phyloP scores from a whole-genome alignment of 2,113 vertebrate species.

The Hippopotamus amphibius region DNA sequence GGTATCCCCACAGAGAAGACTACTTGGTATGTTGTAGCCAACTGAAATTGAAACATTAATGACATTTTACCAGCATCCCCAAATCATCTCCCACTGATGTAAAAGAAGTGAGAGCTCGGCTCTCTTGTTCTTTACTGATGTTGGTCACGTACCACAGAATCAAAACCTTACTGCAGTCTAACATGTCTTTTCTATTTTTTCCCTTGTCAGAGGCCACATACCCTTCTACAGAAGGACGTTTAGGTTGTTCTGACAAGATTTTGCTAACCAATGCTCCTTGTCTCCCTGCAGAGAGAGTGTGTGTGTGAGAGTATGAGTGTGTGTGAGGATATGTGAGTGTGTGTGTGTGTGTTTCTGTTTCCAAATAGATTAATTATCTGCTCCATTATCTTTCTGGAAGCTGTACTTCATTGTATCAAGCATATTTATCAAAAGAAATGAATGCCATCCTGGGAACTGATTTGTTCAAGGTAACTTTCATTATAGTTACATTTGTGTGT shows the following conservation, averaged over 20 bases:
- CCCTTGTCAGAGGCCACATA: background rate
- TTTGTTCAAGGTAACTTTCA: slow-evolving; percentile 76
- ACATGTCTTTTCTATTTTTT: slow-evolving; percentile 2
- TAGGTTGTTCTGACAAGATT: slow-evolving; percentile 13
- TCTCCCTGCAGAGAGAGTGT: background rate
- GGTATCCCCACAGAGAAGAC: background rate
- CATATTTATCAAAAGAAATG: slow-evolving; percentile 80
- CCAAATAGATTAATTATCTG: slow-evolving; percentile 74
- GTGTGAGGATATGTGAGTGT: background rate
- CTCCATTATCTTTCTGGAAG: slow-evolving; percentile 77
- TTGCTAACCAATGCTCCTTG: slow-evolving; percentile 20
- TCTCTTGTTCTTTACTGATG: slow-evolving; percentile 16
- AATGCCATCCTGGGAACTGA: slow-evolving; percentile 67
- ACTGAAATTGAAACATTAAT: slow-evolving; percentile 12
- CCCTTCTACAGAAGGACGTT: background rate
- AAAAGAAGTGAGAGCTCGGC: background rate
- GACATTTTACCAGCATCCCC: background rate
- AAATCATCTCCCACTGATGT: background rate
- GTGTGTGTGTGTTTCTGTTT: slow-evolving; percentile 58
- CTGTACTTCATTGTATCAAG: slow-evolving; percentile 58
- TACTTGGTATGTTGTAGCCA: background rate
- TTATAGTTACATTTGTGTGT: slow-evolving; percentile 26
- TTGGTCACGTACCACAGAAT: slow-evolving; percentile 22
- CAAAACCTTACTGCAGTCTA: slow-evolving; percentile 8
- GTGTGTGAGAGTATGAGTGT: background rate